A percentile compares a stretch with the other conserved stretches of the same genome.
Conservation (phyloP, 2,797 vertebrate genomes). For the Periparus ater region DNA sequence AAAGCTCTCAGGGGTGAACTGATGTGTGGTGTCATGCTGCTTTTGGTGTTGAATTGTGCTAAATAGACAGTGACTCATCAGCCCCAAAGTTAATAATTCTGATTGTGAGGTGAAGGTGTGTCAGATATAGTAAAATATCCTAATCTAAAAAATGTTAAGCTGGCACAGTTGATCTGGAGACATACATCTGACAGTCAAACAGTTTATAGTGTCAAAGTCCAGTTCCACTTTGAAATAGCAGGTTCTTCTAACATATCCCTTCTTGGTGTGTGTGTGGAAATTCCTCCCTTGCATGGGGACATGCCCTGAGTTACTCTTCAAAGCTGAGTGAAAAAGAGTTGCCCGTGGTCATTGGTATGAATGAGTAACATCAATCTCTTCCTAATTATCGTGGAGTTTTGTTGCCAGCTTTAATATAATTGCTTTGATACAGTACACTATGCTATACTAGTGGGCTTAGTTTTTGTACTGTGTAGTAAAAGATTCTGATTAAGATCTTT, state of each 20-base stretch:
- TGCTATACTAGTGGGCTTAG: background rate
- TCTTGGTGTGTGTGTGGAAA: no score
- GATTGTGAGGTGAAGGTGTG: background rate
- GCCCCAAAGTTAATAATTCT: background rate
- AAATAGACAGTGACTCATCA: background rate
- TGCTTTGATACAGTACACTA: background rate
- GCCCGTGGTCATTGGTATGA: background rate
- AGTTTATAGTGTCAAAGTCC: background rate
- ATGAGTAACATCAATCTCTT: no score
- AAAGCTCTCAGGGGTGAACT: background rate
- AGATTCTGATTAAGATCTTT: background rate
- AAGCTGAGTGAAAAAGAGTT: background rate
- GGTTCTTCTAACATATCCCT: background rate
- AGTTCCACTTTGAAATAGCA: background rate
- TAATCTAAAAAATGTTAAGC: background rate
- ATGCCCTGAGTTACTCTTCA: background rate
- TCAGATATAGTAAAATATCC: background rate
- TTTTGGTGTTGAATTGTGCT: background rate
- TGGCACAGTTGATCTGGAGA: background rate
- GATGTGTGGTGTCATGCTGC: background rate
- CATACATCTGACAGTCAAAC: background rate
- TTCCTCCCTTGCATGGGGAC: background rate
- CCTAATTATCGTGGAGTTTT: background rate
- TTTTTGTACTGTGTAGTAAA: background rate
- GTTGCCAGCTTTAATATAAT: background rate